A percentile compares a stretch with the other conserved stretches of the same genome.
Conservation (phyloP, 2,113 vertebrate genomes). For the Calyptommatus sinebrachiatus region DNA sequence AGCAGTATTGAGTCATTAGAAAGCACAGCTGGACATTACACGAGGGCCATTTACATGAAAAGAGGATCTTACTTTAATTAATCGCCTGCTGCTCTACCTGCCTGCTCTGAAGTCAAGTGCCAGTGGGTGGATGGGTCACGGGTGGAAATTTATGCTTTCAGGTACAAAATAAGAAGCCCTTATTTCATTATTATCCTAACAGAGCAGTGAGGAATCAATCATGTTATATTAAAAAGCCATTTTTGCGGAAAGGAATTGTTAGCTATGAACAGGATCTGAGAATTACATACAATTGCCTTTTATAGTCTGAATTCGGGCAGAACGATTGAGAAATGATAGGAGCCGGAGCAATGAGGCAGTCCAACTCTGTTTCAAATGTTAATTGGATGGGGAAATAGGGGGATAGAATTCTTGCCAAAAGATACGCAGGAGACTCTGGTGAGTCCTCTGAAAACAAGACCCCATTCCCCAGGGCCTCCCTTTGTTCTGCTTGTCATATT, state of each 20-base stretch:
- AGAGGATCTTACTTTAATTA: constrained; percentile 50
- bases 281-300: constrained; percentile 34
- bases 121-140: constrained; percentile 35
- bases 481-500: constrained; percentile 27
- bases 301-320: not conserved
- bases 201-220: constrained; percentile 38
- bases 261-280: constrained; percentile 42
- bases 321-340: constrained; percentile 33
- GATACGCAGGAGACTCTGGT: constrained; percentile 14
- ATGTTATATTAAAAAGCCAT: constrained; percentile 39
- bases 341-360: constrained; percentile 5
- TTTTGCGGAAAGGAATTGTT: constrained; percentile 37
- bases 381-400: constrained; percentile 9
- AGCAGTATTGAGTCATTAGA: constrained; percentile 35
- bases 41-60: constrained; percentile 30
- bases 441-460: constrained; percentile 46
- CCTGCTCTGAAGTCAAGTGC: constrained; percentile 47
- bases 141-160: constrained; percentile 28
- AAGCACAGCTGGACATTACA: constrained; percentile 30
- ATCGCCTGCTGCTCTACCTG: constrained; percentile 41
- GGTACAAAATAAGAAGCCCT: constrained; percentile 41
- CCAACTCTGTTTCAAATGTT: constrained; percentile 15
- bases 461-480: constrained; percentile 9
- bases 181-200: constrained; percentile 49
- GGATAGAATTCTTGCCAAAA: not conserved